These are phyloP conservation scores for Lithophane socia DNA, from an alignment of 2,888 invertebrate species.

Conservation along the genomic window DNA sequence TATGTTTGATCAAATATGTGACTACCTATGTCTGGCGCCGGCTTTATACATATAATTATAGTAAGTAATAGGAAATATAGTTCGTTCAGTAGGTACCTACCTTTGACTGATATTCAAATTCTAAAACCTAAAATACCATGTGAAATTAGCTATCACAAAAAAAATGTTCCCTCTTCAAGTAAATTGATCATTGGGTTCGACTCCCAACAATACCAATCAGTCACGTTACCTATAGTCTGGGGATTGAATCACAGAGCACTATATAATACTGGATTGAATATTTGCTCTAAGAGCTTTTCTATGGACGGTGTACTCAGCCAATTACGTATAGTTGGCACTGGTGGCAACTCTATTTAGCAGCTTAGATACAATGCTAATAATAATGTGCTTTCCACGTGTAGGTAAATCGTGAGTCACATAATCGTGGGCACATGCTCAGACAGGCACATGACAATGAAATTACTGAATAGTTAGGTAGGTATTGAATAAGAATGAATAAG, in stretches of 20 bases:
- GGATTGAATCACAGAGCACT: too few species aligned
- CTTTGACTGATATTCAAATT: too few species aligned
- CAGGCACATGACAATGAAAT: background rate
- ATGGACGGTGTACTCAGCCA: background rate
- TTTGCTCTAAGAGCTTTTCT: background rate
- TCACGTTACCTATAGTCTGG: background rate
- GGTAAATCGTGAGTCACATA: conserved; percentile 3
- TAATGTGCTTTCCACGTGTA: conserved; percentile 26
- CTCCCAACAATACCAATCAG: background rate
- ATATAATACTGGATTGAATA: too few species aligned
- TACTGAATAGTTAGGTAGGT: background rate
- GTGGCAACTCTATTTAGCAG: conserved; percentile 12
- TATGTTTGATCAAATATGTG: too few species aligned
- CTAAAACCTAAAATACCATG: too few species aligned
- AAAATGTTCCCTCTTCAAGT: too few species aligned
- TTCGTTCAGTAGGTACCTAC: too few species aligned
- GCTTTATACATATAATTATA: too few species aligned
- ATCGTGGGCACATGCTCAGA: background rate
- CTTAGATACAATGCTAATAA: conserved; percentile 8
- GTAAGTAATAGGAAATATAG: too few species aligned
- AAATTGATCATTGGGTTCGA: too few species aligned
- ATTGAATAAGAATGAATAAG: background rate
- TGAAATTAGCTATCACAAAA: too few species aligned
- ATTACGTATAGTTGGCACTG: conserved; percentile 28
- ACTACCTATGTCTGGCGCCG: too few species aligned